These are phyloP conservation scores for Neodiprion pinetum DNA, from an alignment of 1,140 invertebrate species.

Conservation along the genomic window DNA sequence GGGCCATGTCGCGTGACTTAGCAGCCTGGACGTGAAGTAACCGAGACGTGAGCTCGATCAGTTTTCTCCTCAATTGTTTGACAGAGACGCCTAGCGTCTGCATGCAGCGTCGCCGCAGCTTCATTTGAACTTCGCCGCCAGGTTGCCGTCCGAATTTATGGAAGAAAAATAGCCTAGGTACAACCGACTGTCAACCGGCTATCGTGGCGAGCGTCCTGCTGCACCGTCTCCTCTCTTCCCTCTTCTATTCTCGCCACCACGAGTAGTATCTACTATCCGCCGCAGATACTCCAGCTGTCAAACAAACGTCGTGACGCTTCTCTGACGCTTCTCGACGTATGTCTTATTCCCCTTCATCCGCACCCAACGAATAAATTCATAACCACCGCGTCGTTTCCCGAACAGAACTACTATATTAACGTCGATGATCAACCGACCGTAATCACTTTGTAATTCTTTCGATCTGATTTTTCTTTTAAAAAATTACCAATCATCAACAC, in stretches of 20 bases:
- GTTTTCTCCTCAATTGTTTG: constrained; percentile 57
- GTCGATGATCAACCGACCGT: too few relatives aligned
- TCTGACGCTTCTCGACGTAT: constrained; percentile 1
- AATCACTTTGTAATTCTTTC: too few relatives aligned
- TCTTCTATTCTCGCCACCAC: neutral
- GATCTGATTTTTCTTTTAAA: too few relatives aligned
- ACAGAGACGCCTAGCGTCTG: constrained; percentile 61
- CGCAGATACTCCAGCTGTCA: neutral
- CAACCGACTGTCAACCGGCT: constrained; percentile 38
- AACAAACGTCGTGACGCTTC: constrained; percentile 16
- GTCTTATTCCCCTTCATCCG: constrained; percentile 12
- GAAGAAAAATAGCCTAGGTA: constrained; percentile 32
- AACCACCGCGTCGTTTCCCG: too few relatives aligned
- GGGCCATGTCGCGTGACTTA: constrained; percentile 56
- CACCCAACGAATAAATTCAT: neutral
- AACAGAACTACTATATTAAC: too few relatives aligned
- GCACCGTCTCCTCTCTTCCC: constrained; percentile 18
- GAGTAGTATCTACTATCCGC: neutral
- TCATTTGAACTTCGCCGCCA: constrained; percentile 58
- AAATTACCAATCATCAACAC: too few relatives aligned
- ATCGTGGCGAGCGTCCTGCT: constrained; percentile 9
- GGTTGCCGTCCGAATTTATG: constrained; percentile 45
- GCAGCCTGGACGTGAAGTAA: constrained; percentile 56
- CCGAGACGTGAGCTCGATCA: constrained; percentile 53
- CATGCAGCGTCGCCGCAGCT: constrained; percentile 59